Evolutionary conservation across 2,113 vertebrate genomes (phyloP), one percentile per base, ranked within the genome.

Genomic region (Rhinopomastus cyanomelas): DNA sequence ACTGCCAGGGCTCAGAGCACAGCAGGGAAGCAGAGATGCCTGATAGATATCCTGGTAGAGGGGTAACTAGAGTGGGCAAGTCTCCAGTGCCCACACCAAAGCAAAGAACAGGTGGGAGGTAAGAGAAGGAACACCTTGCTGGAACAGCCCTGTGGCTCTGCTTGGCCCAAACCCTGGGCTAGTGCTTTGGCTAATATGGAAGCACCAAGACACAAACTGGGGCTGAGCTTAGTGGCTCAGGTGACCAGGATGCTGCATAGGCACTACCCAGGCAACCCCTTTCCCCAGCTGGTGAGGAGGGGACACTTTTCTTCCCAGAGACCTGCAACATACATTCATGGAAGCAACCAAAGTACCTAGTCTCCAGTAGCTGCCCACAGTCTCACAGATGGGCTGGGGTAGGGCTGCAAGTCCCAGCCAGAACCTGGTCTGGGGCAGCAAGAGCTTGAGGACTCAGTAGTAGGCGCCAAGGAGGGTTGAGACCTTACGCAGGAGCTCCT

Each of bases 401-500:
- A 67, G 46, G 53, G 81, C 53, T 39, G 32, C 67, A 90, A n/a
- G 39, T 68, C 72, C 64, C 75, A 56, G 12, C 12, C 52, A 39
- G 79, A 25, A 11, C 17, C 37, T 56, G 36, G 15, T 17, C 11
- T 11, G 27, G n/a, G 56, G 29, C 62, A 69, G 44, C 44, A 29
- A 16, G 3, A 88, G 32, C 22, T 7, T 1, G 10, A 81, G 61
- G 37, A 61, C 29, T 98, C 96, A 99, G 85, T 98, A 98, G 79
- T 97, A 97, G 37, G 97, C 96, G 16, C 95, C 94, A 0, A 98
- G 96, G 32, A 95, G 88, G 10, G 95, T 6, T 0, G 98, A 98
- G 19, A 96, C 97, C 85, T 93, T 96, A 73, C 86, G 95, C 61
- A 99, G 97, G 56, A 97, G 95, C 11, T 98, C 85, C 96, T 96